Base-by-base conservation (phyloP, 2,113 vertebrate genomes). In the Colius striatus region DNA sequence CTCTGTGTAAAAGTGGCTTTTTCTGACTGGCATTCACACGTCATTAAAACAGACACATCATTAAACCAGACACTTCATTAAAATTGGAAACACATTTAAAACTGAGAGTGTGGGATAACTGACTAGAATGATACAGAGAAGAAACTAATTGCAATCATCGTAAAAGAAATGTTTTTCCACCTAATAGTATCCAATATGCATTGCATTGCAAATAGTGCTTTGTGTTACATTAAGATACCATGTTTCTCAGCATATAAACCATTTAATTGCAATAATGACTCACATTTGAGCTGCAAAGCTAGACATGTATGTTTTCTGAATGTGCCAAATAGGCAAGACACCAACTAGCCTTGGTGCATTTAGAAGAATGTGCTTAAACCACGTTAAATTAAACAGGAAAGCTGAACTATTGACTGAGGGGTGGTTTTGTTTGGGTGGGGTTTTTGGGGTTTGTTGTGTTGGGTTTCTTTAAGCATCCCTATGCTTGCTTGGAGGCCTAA, bases 301-400 rank as follows among this genome's bases (percentile, higher is more conserved):
- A 89, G 89, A 96, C 89, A 84, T 21, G 78, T 85, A 61, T 67
- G 29, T 92, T 94, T 94, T 75, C 77, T 68, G 21, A 73, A 75
- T 26, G 66, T 91, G 92, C 74, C 96, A 96, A 96, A 78, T 32
- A 92, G 58, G 67, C 89, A 95, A 84, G 74, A 83, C 55, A 94
- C 80, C 76, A 96, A 22, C 74, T 53, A 87, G 70, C 54, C 71
- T 38, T 70, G 50, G 21, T 90, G 66, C 75, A 38, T 72, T 92
- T 61, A 80, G 90, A 90, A 89, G 73, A 85, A 92, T 30, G 15
- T 76, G 58, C 62, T 94, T 78, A 81, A 95, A 89, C 47, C 74
- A 91, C 47, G 27, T 70, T 77, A 92, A 93, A 96, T 70, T 72
- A 95, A 93, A 89, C 34, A 80, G 91, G 92, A 94, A 94, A 94